Evolutionary conservation across 2,797 vertebrate species (phyloP).

Genomic region (Choloepus didactylus): DNA sequence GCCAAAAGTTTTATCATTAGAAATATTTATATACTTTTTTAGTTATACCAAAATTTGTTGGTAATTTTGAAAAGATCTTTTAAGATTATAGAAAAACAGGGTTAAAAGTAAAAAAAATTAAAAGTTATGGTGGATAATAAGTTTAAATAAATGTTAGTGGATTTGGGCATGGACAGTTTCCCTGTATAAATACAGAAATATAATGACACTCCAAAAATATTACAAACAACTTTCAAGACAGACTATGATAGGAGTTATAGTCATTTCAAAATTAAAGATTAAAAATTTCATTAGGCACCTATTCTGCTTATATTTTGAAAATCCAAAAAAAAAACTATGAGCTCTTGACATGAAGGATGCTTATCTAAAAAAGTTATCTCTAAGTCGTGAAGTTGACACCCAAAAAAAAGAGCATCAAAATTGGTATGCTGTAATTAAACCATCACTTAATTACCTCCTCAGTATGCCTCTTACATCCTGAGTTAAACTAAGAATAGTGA

Average conservation of each 20-base stretch:
- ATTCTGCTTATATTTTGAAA: constrained; percentile 54
- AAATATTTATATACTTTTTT: constrained; percentile 39
- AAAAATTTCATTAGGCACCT: constrained; percentile 23
- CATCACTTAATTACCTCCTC: neutral
- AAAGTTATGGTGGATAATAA: constrained; percentile 10
- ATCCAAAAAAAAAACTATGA: neutral
- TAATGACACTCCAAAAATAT: constrained; percentile 50
- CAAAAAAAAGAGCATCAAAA: constrained; percentile 27
- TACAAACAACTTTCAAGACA: constrained; percentile 24
- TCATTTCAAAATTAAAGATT: constrained; percentile 58
- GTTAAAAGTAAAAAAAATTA: neutral
- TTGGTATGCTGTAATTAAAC: constrained; percentile 34
- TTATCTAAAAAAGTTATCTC: constrained; percentile 10
- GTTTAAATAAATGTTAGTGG: constrained; percentile 50
- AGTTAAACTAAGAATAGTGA: constrained; percentile 61
- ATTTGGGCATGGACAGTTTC: neutral
- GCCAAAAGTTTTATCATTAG: neutral
- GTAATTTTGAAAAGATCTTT: constrained; percentile 41
- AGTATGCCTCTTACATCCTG: neutral
- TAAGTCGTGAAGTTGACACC: neutral
- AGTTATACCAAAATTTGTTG: constrained; percentile 49
- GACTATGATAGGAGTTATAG: neutral
- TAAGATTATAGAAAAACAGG: neutral
- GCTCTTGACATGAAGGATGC: neutral
- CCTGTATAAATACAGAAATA: constrained; percentile 57